Evolutionary conservation across 2,113 vertebrate species (phyloP), one percentile per base, ranked within the genome.

Genomic region (Amphiprion percula): DNA sequence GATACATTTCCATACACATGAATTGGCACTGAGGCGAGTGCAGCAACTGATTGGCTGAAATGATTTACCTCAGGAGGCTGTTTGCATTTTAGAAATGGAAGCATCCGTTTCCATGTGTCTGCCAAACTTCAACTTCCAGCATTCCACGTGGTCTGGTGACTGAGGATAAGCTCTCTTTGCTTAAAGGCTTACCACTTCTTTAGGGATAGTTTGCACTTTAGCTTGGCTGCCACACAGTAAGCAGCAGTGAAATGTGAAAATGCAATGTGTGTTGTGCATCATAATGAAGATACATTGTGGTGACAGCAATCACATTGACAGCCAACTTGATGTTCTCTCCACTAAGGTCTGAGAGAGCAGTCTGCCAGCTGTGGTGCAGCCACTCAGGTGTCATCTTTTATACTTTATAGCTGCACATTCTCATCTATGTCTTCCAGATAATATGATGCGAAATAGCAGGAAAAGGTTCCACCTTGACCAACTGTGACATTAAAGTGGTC

Each of bases 301-400:
- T 46, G 76, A 66, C 54, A 79, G 69, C 74, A 78, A 55, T 76
- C 41, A 87, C 56, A 46, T 5, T 83, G 81, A 72, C 75, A 81
- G 71, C 61, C 39, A 66, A 74, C 67, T 59, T 81, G 73, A 76
- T 87, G 80, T 75, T 39, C 68, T 68, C 30, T 44, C 70, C 62
- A 44, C 26, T 47, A 60, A 80, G 49, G 61, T 73, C 58, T 16
- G 17, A 37, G 63, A 17, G 39, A 67, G 28, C 60, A 63, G n/a
- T 44, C 68, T 53, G 49, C 74, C 77, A 84, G 80, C 83, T 87
- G 86, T 49, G 33, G 28, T 66, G 24, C 47, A n/a, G 30, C 26
- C 77, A 74, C 54, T 70, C 60, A 52, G 64, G 77, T 54, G 41
- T 63, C 41, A 47, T 33, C 53, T 70, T 60, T 68, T 39, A 67